phyloP scores from a whole-genome alignment of 2,888 invertebrate species.

The Ellobium chinense region DNA sequence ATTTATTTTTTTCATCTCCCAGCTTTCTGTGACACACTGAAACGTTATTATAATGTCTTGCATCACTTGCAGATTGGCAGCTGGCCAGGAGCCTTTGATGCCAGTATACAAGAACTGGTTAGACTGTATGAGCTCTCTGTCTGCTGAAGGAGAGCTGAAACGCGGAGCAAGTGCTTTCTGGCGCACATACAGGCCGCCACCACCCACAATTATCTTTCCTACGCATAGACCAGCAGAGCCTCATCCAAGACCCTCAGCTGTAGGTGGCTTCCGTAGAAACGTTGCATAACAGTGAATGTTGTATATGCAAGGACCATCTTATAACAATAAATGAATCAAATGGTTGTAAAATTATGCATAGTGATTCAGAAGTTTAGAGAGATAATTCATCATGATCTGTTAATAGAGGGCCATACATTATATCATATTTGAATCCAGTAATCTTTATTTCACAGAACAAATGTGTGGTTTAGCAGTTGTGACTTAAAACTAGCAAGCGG shows the following conservation, averaged over 20 bases:
- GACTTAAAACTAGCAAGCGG: too few species aligned
- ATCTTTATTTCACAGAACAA: too few species aligned
- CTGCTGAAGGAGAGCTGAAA: slow-evolving; percentile 82
- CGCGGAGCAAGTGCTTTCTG: slow-evolving; percentile 91
- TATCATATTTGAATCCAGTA: too few species aligned
- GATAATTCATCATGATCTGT: too few species aligned
- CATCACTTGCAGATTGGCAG: slow-evolving; percentile 82
- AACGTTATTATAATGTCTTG: too few species aligned
- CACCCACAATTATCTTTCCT: neutral
- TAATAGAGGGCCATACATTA: too few species aligned
- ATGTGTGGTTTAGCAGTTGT: too few species aligned
- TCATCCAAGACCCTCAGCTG: neutral
- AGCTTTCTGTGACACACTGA: too few species aligned
- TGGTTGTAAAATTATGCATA: too few species aligned
- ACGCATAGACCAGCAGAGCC: too few species aligned
- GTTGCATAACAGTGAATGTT: neutral
- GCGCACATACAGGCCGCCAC: slow-evolving; percentile 79
- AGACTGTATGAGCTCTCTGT: slow-evolving; percentile 83
- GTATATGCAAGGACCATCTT: neutral
- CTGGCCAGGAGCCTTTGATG: slow-evolving; percentile 91
- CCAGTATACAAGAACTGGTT: slow-evolving; percentile 90
- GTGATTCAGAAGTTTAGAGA: too few species aligned
- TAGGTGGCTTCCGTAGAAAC: neutral
- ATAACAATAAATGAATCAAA: neutral
- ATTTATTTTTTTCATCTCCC: too few species aligned